Evolutionary conservation across 1,140 invertebrate genomes (phyloP).

Genomic region (Episyrphus balteatus): DNA sequence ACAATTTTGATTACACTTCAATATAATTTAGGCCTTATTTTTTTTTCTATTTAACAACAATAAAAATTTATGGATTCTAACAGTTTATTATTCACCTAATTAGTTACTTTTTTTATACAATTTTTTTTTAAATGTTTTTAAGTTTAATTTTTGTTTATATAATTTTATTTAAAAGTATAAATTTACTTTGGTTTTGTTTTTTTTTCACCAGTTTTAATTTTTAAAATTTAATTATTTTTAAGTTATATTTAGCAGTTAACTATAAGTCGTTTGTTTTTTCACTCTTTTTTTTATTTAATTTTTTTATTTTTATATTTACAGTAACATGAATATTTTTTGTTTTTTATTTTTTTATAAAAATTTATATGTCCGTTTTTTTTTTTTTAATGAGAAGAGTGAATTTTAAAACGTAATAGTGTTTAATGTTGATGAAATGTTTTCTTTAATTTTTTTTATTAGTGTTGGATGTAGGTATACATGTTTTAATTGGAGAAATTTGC

Average conservation of each 20-base stretch:
- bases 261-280: background rate
- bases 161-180: conserved; percentile 9
- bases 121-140: too few species aligned
- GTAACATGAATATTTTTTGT: conserved; percentile 19
- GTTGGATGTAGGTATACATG: conserved; percentile 25
- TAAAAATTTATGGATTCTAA: too few species aligned
- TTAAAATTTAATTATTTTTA: conserved; percentile 20
- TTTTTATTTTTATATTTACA: conserved; percentile 23
- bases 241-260: background rate
- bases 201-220: conserved; percentile 14
- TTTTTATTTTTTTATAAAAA: conserved; percentile 13
- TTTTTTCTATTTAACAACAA: too few species aligned
- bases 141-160: too few species aligned
- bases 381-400: conserved; percentile 15
- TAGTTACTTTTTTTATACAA: too few species aligned
- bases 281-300: conserved; percentile 20
- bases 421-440: conserved; percentile 19
- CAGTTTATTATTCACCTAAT: too few species aligned
- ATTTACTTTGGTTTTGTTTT: conserved; percentile 9
- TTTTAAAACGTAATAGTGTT: conserved; percentile 28
- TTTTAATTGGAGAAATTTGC: too few species aligned
- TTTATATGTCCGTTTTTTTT: conserved; percentile 18
- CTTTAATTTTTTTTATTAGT: conserved; percentile 7
- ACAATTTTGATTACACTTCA: too few species aligned
- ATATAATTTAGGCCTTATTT: too few species aligned